These are phyloP conservation scores for Odontophorus gujanensis DNA, from an alignment of 2,113 vertebrate genomes.

Conservation along the genomic window DNA sequence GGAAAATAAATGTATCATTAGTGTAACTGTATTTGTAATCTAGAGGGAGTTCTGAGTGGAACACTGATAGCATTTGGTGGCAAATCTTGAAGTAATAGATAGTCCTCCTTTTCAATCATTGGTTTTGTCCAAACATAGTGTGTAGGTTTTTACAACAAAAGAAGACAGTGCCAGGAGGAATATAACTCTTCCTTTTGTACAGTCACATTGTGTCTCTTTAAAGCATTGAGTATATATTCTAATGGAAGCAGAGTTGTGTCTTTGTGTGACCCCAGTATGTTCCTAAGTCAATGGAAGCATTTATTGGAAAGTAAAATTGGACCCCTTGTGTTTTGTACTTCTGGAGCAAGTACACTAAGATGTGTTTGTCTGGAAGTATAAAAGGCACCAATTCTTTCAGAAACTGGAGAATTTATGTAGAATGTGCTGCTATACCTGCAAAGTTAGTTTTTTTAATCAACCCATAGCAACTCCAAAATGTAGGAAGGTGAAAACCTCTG, in stretches of 20 bases:
- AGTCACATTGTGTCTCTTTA: neutral
- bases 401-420: neutral
- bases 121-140: neutral
- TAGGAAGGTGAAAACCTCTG: neutral
- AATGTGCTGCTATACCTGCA: neutral
- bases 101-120: slow-evolving; percentile 9
- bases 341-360: neutral
- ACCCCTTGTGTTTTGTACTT: neutral
- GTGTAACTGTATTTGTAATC: neutral
- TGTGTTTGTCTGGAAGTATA: neutral
- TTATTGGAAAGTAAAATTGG: neutral
- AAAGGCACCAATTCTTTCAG: neutral
- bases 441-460: neutral
- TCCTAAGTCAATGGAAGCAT: neutral
- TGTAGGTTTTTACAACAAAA: slow-evolving; percentile 18
- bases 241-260: neutral
- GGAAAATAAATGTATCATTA: neutral
- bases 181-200: neutral
- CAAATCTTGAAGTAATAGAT: neutral
- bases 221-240: neutral
- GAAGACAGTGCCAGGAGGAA: neutral
- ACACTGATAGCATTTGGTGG: neutral
- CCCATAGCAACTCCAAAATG: neutral
- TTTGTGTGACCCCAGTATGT: neutral
- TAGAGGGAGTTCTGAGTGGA: neutral